Evolutionary conservation across 2,113 vertebrate genomes (phyloP).

Genomic region (Protomyctophum bolini): DNA sequence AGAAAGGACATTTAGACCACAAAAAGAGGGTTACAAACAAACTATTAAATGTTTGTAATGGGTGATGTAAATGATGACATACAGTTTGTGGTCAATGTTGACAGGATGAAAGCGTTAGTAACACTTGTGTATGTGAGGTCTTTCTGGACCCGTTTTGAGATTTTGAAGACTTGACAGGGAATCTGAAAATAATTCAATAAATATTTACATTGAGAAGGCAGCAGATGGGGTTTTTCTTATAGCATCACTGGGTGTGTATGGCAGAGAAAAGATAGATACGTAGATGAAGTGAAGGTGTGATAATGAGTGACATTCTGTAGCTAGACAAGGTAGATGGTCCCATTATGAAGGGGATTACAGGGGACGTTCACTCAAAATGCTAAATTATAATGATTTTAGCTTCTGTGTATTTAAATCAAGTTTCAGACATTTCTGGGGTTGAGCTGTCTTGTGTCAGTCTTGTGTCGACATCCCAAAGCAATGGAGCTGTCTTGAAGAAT

Average conservation of each 20-base stretch:
- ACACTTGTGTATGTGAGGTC: no score
- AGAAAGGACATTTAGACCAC: conserved; percentile 30
- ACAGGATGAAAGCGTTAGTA: no score
- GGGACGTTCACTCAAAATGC: no score
- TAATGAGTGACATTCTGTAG: conserved; percentile 4
- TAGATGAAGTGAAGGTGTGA: conserved; percentile 32
- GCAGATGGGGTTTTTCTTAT: conserved; percentile 50
- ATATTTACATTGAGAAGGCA: conserved; percentile 54
- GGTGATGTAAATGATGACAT: no score
- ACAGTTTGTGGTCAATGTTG: no score
- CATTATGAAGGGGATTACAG: background rate
- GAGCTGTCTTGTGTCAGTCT: no score
- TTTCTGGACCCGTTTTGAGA: no score
- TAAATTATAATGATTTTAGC: background rate
- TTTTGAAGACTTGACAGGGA: conserved; percentile 31
- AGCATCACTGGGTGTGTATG: conserved; percentile 34
- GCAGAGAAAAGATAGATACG: conserved; percentile 40
- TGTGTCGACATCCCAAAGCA: no score
- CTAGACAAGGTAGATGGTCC: conserved; percentile 18
- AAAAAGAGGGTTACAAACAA: conserved; percentile 34
- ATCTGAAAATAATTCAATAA: conserved; percentile 62
- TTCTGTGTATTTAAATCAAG: conserved; percentile 1
- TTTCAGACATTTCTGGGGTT: conserved; percentile 25
- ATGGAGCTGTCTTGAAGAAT: no score
- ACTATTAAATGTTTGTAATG: background rate